Evolutionary conservation across 2,113 vertebrate species (phyloP).

Genomic region (Cryptomyrus ogoouensis): DNA sequence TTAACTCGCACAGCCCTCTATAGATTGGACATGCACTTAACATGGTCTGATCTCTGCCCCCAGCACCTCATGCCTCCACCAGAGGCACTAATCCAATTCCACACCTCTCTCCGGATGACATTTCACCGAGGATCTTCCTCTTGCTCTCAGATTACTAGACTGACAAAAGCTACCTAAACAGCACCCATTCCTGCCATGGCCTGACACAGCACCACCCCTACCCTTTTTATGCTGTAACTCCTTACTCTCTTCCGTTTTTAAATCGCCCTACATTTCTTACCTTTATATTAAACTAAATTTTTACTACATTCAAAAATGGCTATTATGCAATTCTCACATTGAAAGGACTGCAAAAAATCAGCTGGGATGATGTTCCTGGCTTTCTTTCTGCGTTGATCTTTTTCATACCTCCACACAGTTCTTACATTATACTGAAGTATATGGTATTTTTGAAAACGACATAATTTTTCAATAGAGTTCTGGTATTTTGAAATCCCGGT

Average conservation of each 20-base stretch:
- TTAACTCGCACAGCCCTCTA: not conserved
- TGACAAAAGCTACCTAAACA: not conserved
- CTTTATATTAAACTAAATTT: conserved; percentile 43
- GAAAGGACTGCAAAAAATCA: not conserved
- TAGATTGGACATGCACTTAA: not conserved
- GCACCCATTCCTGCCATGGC: not conserved
- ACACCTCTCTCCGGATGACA: not conserved
- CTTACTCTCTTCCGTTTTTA: conserved; percentile 50
- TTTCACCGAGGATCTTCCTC: not conserved
- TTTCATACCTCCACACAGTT: not conserved
- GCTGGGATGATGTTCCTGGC: not conserved
- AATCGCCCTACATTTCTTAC: conserved; percentile 50
- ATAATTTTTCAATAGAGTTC: not conserved
- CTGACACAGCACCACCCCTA: not conserved
- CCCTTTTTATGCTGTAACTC: conserved; percentile 33
- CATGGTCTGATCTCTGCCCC: not conserved
- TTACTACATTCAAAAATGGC: not conserved
- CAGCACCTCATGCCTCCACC: not conserved
- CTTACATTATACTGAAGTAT: not conserved
- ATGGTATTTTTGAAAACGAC: not conserved
- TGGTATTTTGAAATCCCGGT: too few relatives aligned
- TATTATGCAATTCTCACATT: not conserved
- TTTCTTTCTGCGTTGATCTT: not conserved
- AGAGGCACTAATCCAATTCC: not conserved
- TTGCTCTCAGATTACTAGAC: not conserved